phyloP scores from a whole-genome alignment of 1,140 invertebrate genomes.

The Philotrypesis tridentata region DNA sequence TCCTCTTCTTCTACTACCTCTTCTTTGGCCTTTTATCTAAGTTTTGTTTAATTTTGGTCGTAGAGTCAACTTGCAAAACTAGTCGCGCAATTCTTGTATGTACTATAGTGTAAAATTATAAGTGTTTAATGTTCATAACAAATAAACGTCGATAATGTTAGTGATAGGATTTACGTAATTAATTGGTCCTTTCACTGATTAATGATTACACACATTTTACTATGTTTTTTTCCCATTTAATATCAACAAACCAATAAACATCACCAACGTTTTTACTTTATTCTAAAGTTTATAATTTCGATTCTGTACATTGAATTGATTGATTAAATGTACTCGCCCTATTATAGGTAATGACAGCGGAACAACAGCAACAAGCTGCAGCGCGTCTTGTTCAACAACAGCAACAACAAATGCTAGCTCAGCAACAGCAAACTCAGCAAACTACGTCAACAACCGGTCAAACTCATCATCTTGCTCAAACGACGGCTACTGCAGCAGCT shows the following conservation, averaged over 20 bases:
- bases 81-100: conserved; percentile 36
- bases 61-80: conserved; percentile 27
- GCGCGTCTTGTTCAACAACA: conserved; percentile 64
- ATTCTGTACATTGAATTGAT: background rate
- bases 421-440: conserved; percentile 59
- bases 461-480: conserved; percentile 63
- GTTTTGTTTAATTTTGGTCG: conserved; percentile 32
- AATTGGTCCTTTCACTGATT: conserved; percentile 23
- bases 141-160: conserved; percentile 31
- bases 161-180: conserved; percentile 39
- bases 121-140: conserved; percentile 31
- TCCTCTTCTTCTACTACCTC: conserved; percentile 34
- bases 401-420: conserved; percentile 54
- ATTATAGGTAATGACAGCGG: conserved; percentile 57
- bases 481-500: conserved; percentile 57
- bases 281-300: background rate
- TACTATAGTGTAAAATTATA: conserved; percentile 33
- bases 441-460: conserved; percentile 54
- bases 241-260: background rate
- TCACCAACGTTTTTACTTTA: background rate
- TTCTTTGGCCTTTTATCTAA: conserved; percentile 41
- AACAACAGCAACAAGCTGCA: conserved; percentile 70
- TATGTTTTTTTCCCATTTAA: background rate
- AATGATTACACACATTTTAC: background rate
- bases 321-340: background rate